Evolutionary conservation across 2,797 vertebrate genomes (phyloP).

Genomic region (Cuculus canorus): DNA sequence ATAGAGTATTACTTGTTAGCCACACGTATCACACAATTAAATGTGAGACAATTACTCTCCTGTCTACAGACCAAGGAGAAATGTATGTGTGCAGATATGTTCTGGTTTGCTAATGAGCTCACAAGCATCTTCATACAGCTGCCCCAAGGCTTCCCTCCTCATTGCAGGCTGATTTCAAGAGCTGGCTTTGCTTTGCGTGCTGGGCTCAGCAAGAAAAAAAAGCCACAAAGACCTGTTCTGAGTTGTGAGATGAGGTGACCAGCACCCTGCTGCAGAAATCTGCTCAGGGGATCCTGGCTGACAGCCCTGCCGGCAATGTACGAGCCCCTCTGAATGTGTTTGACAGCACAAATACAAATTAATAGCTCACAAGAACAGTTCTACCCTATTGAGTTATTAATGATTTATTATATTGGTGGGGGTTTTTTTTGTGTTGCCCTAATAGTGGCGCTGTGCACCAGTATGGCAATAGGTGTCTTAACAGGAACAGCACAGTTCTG

Average conservation of each 20-base stretch:
- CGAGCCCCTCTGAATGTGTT: neutral
- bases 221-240: neutral
- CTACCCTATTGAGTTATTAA: neutral
- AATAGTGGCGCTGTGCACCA: rapidly evolving
- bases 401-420: neutral
- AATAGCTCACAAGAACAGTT: neutral
- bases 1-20: neutral
- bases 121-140: neutral
- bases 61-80: neutral
- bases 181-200: neutral
- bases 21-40: neutral
- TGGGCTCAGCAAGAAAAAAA: neutral
- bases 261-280: neutral
- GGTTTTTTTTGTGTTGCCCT: neutral
- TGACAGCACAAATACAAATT: neutral
- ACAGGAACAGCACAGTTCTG: neutral
- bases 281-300: neutral
- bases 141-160: neutral
- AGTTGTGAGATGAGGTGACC: neutral
- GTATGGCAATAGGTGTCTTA: neutral
- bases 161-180: neutral
- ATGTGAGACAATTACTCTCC: neutral
- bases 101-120: neutral
- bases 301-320: neutral
- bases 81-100: rapidly evolving